These are phyloP conservation scores for Arbacia lixula DNA, from an alignment of 53 echinoderm and acorn worm species.

Conservation along the genomic window DNA sequence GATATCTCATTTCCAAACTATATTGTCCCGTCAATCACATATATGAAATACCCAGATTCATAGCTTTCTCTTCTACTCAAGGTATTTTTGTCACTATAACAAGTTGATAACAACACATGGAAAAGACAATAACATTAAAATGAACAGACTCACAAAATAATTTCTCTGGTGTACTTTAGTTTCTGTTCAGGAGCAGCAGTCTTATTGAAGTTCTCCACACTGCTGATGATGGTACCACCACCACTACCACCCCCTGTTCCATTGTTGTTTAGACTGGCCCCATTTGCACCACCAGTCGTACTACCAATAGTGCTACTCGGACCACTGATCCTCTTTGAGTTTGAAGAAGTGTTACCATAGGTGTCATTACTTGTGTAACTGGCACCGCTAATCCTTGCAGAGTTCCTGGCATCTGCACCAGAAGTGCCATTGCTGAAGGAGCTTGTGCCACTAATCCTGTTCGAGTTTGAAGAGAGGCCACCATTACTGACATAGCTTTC, in stretches of 20 bases:
- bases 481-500: background rate
- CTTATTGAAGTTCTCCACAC: constrained; percentile 28
- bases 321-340: background rate
- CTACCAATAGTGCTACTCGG: background rate
- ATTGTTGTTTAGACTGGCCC: background rate
- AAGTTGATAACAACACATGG: too few species aligned
- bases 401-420: background rate
- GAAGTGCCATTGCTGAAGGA: background rate
- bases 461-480: too few species aligned
- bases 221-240: background rate
- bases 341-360: background rate
- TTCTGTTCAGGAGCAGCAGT: constrained; percentile 44
- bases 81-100: too few species aligned
- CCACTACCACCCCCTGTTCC: background rate
- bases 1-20: too few species aligned
- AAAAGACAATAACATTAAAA: too few species aligned
- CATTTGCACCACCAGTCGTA: background rate
- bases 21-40: too few species aligned
- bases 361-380: background rate
- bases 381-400: constrained; percentile 1
- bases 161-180: constrained; percentile 44
- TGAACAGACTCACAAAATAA: constrained; percentile 7
- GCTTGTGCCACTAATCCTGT: background rate
- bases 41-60: too few species aligned
- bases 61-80: too few species aligned